phyloP scores from a whole-genome alignment of 1,140 invertebrate species.

The Carposina sasakii region DNA sequence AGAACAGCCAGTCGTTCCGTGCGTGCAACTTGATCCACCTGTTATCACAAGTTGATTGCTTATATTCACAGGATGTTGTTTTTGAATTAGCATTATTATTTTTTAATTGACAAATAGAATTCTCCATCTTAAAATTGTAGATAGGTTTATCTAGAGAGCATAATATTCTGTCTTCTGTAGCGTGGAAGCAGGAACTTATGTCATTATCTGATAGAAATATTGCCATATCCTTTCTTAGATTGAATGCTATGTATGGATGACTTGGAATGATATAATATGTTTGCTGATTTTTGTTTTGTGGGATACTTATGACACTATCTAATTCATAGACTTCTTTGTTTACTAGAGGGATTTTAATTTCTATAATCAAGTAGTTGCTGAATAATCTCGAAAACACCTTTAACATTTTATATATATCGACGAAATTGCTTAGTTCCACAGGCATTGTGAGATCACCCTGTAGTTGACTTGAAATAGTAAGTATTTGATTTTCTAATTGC shows the following conservation, averaged over 20 bases:
- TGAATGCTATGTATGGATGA: neutral
- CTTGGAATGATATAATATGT: neutral
- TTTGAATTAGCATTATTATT: neutral
- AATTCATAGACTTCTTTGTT: neutral
- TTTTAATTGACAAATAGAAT: neutral
- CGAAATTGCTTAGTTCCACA: neutral
- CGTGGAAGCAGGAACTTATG: neutral
- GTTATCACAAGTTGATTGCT: neutral
- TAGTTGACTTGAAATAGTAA: constrained; percentile 18
- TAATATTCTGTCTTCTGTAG: neutral
- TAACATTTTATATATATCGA: neutral
- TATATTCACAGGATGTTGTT: neutral
- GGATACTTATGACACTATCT: neutral
- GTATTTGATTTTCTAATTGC: constrained; percentile 16
- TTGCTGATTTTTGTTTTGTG: neutral
- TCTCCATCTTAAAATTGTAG: neutral
- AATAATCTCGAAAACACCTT: neutral
- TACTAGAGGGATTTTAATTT: neutral
- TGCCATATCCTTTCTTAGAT: neutral
- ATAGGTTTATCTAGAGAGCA: neutral
- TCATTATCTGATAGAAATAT: neutral
- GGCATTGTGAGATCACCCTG: constrained; percentile 10
- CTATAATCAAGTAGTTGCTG: neutral
- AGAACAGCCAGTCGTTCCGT: neutral
- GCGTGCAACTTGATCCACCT: neutral